Base-by-base conservation (phyloP, 35 echinoderm and acorn worm species). In the Apostichopus californicus region DNA sequence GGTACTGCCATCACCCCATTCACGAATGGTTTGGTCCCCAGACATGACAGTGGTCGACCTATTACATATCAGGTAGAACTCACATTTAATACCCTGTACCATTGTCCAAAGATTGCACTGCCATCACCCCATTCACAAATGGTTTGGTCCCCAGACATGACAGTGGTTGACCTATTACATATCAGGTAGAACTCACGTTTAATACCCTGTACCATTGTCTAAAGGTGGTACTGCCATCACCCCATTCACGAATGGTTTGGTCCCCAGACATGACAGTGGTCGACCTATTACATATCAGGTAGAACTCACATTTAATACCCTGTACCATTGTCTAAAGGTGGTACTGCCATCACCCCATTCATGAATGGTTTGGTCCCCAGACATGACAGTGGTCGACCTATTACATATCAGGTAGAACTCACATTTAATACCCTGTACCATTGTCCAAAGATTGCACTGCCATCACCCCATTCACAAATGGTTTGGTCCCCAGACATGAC, bases 301-400 rank as follows among this genome's bases (percentile, higher is more conserved):
- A n/a, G 28, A 34, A 87, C 85, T 87, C 18, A 87, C 85, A 13
- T 87, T 71, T 1, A 87, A 12, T 12, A 59, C 22, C 18, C 54
- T 55, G 57, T 87, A 87, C 57, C 57, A 87, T 18, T 87, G 85
- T 61, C 85, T n/a, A 57, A 87, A 65, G 8, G 54, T 59, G 11
- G 54, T 57, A 6, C 15, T 18, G 20, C 14, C 64, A 71, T 87
- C 20, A 28, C 64, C 54, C 54, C 54, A 87, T 57, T 22, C 64
- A 3, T 1, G 15, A n/a, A 87, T 65, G 23, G 9, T 26, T 22
- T 9, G 54, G 58, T 59, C 85, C 28, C 54, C 85, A 10, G 85
- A 66, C 5, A 71, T 58, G 9, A 87, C 54, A 9, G 57, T 59
- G 57, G 54, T 63, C 59, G 85, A 87, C 28, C 28, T 34, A 34